Conservation (phyloP, 2,888 invertebrate species). For the Nycteola revayana region DNA sequence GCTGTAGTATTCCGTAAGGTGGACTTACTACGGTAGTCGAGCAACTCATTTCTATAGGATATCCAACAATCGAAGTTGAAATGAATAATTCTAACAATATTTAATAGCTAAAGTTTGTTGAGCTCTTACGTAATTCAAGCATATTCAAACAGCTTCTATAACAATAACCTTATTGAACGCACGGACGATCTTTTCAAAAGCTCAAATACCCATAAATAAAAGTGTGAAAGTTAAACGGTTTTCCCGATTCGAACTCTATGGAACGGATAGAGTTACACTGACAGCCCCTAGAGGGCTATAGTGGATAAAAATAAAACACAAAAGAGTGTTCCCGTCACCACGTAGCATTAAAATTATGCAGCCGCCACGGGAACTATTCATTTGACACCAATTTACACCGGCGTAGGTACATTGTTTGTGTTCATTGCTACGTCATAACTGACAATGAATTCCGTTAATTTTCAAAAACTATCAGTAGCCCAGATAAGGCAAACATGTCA, state of each 20-base stretch:
- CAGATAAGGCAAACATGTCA: conserved; percentile 46
- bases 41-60: too few species aligned
- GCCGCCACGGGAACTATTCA: conserved; percentile 22
- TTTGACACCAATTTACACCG: conserved; percentile 14
- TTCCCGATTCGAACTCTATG: conserved; percentile 3
- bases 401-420: conserved; percentile 9
- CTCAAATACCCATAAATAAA: conserved; percentile 6
- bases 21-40: too few species aligned
- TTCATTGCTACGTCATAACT: conserved; percentile 19
- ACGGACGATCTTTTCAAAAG: conserved; percentile 10
- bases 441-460: conserved; percentile 30
- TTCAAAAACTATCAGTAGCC: conserved; percentile 37
- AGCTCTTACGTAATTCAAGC: too few species aligned
- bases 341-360: conserved; percentile 23
- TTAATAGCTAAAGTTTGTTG: too few species aligned
- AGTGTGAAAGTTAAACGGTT: conserved; percentile 6
- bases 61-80: too few species aligned
- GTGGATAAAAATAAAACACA: conserved; percentile 16
- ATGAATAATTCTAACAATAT: too few species aligned
- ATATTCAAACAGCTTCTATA: too few species aligned
- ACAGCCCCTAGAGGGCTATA: not conserved
- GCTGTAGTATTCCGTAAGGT: too few species aligned
- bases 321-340: conserved; percentile 12
- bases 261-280: conserved; percentile 9
- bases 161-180: not conserved